Evolutionary conservation across 2,888 invertebrate species (phyloP).

Genomic region (Axea sp.): DNA sequence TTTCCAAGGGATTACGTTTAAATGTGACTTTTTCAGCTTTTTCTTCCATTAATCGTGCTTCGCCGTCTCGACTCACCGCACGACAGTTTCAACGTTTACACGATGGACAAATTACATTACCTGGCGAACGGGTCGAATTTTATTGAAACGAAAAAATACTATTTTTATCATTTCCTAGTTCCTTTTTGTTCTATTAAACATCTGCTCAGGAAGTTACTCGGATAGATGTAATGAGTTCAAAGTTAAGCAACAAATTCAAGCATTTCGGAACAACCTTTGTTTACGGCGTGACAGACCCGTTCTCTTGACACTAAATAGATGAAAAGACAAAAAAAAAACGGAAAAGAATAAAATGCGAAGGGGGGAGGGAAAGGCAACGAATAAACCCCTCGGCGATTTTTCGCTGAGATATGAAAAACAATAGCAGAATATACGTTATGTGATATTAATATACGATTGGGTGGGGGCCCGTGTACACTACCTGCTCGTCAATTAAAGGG

Average conservation of each 20-base stretch:
- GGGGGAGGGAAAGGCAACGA: slow-evolving; percentile 55
- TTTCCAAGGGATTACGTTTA: slow-evolving; percentile 47
- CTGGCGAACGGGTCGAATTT: slow-evolving; percentile 7
- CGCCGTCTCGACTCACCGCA: slow-evolving; percentile 60
- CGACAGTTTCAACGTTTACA: slow-evolving; percentile 70
- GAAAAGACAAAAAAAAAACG: slow-evolving; percentile 16
- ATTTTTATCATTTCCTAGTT: neutral
- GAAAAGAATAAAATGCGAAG: slow-evolving; percentile 34
- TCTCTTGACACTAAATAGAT: slow-evolving; percentile 34
- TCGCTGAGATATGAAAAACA: slow-evolving; percentile 75
- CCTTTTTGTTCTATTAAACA: too few relatives aligned
- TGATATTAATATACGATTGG: slow-evolving; percentile 75
- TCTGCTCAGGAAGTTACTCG: too few relatives aligned
- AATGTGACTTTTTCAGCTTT: slow-evolving; percentile 40
- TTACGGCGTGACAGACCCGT: too few relatives aligned
- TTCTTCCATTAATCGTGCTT: slow-evolving; percentile 26
- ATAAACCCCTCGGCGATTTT: slow-evolving; percentile 61
- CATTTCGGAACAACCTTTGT: too few relatives aligned
- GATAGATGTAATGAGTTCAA: too few relatives aligned
- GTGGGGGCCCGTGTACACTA: slow-evolving; percentile 72
- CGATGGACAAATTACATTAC: slow-evolving; percentile 65
- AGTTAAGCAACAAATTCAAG: too few relatives aligned
- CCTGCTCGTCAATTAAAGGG: too few relatives aligned
- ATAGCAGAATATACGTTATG: slow-evolving; percentile 76
- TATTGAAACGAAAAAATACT: neutral